Percentiles rank a stretch among this genome's conserved stretches.
phyloP scores from a whole-genome alignment of 2,113 vertebrate species.

The Alectura lathami region DNA sequence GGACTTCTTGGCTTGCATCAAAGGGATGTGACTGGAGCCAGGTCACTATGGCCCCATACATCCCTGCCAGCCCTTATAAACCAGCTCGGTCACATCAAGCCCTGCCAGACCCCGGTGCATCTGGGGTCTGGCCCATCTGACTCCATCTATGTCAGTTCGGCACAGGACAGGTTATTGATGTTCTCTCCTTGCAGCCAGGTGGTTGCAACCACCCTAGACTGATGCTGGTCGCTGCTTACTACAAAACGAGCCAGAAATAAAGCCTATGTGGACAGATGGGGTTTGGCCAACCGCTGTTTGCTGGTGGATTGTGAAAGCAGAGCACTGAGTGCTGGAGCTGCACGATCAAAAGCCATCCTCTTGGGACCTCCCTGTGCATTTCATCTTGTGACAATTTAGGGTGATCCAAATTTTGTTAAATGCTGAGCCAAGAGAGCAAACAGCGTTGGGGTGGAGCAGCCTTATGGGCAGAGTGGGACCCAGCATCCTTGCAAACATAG shows the following conservation, averaged over 20 bases:
- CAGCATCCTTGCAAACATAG: background rate
- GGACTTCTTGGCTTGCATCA: too few species aligned
- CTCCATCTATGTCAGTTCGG: too few species aligned
- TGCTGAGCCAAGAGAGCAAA: background rate
- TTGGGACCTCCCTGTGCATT: background rate
- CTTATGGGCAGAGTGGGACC: background rate
- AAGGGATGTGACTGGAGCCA: background rate
- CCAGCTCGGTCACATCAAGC: background rate
- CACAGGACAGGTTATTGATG: too few species aligned
- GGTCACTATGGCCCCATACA: background rate
- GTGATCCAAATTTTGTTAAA: background rate
- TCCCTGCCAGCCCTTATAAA: background rate
- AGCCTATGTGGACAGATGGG: too few species aligned
- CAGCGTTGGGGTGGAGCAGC: background rate
- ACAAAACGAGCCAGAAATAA: too few species aligned
- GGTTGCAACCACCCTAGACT: too few species aligned
- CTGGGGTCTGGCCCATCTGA: too few species aligned
- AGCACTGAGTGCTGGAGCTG: background rate
- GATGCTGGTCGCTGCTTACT: too few species aligned
- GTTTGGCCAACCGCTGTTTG: too few species aligned
- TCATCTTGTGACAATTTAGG: background rate
- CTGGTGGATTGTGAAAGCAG: background rate
- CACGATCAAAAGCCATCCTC: fast-evolving
- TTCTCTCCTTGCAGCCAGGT: too few species aligned
- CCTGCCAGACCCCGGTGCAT: too few species aligned